phyloP scores from a whole-genome alignment of 2,797 vertebrate species.

The Xenentodon cancila region DNA sequence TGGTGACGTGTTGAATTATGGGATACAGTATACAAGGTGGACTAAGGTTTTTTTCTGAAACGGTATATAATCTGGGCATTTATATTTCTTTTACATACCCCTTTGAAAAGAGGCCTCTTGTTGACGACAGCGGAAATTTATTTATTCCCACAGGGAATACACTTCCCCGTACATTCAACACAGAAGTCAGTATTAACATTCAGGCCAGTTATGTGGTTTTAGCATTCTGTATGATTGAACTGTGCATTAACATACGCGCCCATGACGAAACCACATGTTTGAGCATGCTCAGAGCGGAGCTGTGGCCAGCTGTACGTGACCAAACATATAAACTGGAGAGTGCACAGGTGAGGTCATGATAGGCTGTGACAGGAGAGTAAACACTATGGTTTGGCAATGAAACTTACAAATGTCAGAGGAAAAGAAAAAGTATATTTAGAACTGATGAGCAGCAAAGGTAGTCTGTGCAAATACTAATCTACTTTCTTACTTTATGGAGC shows the following conservation, averaged over 20 bases:
- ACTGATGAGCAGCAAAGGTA: slow-evolving; percentile 46
- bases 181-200: slow-evolving; percentile 66
- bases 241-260: slow-evolving; percentile 54
- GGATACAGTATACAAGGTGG: too few species aligned
- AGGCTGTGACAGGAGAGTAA: slow-evolving; percentile 45
- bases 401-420: slow-evolving; percentile 16
- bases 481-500: too few species aligned
- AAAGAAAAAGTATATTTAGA: slow-evolving; percentile 27
- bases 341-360: slow-evolving; percentile 74
- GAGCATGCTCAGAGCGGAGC: slow-evolving; percentile 43
- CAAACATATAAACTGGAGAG: slow-evolving; percentile 52
- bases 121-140: background rate
- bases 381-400: slow-evolving; percentile 48
- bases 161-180: slow-evolving; percentile 43
- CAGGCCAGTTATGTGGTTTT: slow-evolving; percentile 71
- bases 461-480: slow-evolving; percentile 13
- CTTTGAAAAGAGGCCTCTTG: background rate
- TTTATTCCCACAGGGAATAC: slow-evolving; percentile 15
- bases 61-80: too few species aligned
- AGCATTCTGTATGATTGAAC: slow-evolving; percentile 58
- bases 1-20: too few species aligned
- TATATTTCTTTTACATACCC: too few species aligned
- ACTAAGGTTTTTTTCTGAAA: too few species aligned
- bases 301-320: slow-evolving; percentile 64
- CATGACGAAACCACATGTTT: slow-evolving; percentile 47